Evolutionary conservation across 1,140 invertebrate genomes (phyloP), one percentile per base, ranked within the genome.

Genomic region (Idris sp.): DNA sequence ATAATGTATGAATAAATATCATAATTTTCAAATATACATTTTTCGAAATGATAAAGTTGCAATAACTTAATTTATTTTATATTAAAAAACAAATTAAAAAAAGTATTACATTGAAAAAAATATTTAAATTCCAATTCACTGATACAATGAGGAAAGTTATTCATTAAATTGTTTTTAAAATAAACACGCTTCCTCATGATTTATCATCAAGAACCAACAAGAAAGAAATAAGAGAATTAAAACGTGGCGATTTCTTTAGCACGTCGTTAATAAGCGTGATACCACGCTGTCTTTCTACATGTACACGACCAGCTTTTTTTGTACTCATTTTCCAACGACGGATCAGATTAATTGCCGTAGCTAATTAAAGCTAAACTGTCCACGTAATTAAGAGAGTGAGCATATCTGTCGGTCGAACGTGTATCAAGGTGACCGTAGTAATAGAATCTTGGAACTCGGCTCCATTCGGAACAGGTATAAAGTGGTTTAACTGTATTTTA

Each of bases 311-410:
- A 13, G n/a, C 13, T 56, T 30, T 74, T 54, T 68, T 71, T 58
- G 22, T 69, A 36, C 31, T 10, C 53, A 43, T 56, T 65, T 61
- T 53, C 61, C 54, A 71, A 71, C 58, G 74, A 77, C 62, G 62
- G 73, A 79, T 76, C 67, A 79, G 80, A 84, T 84, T 84, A 82
- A 84, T 84, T 83, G 77, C 62, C 65, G 59, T 59, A 73, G 72
- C 79, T 84, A 81, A 84, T 83, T 84, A 84, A 81, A 78, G 59
- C 79, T 75, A 77, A 79, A 79, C 76, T 78, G 72, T 64, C 68
- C 62, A 65, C 65, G 78, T 82, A 82, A 84, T 83, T 82, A 83
- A 83, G 73, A 79, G 75, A 49, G 67, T 62, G 48, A 65, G 59
- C 74, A 65, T 78, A 78, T 81, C 76, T 76, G 62, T 74, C 64